Percentiles rank a stretch among this genome's conserved stretches.
Conservation (phyloP, 2,113 vertebrate genomes). For the Pygoscelis adeliae region DNA sequence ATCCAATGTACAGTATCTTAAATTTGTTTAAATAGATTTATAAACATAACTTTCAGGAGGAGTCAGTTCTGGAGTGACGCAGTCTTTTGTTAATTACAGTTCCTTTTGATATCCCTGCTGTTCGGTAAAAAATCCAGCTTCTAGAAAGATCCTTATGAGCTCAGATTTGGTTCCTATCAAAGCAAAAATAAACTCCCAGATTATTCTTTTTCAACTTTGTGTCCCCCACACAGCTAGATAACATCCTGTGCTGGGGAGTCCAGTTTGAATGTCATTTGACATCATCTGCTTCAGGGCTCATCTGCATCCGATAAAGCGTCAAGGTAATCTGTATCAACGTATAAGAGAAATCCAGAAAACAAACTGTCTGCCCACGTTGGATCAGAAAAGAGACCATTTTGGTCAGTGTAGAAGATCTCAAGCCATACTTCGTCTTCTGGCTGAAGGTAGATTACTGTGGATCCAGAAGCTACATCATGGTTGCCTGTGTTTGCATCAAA, state of each 20-base stretch:
- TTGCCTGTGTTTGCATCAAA: slow-evolving; percentile 98
- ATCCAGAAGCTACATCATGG: slow-evolving; percentile 94
- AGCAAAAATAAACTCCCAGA: neutral
- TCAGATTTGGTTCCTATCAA: neutral
- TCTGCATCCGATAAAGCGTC: slow-evolving; percentile 90
- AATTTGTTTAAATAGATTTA: slow-evolving; percentile 77
- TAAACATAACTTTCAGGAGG: slow-evolving; percentile 39
- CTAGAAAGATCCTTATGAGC: neutral
- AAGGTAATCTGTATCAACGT: slow-evolving; percentile 92
- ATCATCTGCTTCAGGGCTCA: slow-evolving; percentile 62
- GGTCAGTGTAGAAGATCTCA: slow-evolving; percentile 94
- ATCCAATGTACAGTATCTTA: slow-evolving; percentile 66
- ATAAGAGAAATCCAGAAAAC: slow-evolving; percentile 96
- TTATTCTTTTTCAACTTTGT: neutral
- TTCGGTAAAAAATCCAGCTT: neutral
- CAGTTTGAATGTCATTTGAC: neutral
- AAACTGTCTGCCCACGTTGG: slow-evolving; percentile 94
- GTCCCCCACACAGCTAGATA: neutral
- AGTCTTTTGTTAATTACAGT: slow-evolving; percentile 17
- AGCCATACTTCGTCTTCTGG: slow-evolving; percentile 98
- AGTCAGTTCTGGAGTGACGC: slow-evolving; percentile 9
- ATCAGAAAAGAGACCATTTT: slow-evolving; percentile 95
- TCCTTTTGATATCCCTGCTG: slow-evolving; percentile 30
- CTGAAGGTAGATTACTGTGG: slow-evolving; percentile 90
- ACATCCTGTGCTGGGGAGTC: neutral